Evolutionary conservation across 2,113 vertebrate species (phyloP).

Genomic region (Pterocles gutturalis): DNA sequence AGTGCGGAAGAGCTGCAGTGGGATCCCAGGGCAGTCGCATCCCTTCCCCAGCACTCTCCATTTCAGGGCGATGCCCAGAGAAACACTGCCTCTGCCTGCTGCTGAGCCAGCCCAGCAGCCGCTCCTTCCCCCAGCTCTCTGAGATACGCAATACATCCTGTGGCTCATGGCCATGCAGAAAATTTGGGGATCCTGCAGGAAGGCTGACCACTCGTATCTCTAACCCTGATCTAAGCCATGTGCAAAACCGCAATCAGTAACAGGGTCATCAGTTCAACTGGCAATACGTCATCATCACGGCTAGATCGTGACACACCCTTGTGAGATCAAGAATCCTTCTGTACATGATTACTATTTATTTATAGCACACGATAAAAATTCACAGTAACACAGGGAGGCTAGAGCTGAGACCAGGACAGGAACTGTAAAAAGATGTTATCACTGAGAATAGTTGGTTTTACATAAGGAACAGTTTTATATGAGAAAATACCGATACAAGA

Average conservation of each 20-base stretch:
- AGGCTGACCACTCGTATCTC: background rate
- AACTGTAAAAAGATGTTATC: slow-evolving; percentile 54
- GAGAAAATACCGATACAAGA: background rate
- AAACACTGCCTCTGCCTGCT: background rate
- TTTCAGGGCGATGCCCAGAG: background rate
- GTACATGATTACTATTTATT: slow-evolving; percentile 22
- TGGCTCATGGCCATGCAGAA: background rate
- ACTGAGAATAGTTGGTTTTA: background rate
- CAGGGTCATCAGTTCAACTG: background rate
- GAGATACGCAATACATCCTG: fast-evolving
- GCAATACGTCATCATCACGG: background rate
- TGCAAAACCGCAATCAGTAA: background rate
- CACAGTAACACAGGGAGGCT: slow-evolving; percentile 28
- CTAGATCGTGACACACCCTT: background rate
- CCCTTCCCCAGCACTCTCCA: background rate
- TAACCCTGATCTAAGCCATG: background rate
- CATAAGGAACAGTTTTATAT: slow-evolving; percentile 32
- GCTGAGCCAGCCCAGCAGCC: background rate
- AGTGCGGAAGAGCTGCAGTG: fast-evolving
- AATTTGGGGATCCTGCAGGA: background rate
- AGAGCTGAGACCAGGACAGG: background rate
- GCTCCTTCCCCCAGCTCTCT: background rate
- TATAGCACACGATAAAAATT: slow-evolving; percentile 11
- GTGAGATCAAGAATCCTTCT: slow-evolving; percentile 16
- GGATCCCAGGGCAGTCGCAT: background rate